These are phyloP conservation scores for Poeciliopsis infans DNA, from an alignment of 2,797 vertebrate species.

Conservation along the genomic window DNA sequence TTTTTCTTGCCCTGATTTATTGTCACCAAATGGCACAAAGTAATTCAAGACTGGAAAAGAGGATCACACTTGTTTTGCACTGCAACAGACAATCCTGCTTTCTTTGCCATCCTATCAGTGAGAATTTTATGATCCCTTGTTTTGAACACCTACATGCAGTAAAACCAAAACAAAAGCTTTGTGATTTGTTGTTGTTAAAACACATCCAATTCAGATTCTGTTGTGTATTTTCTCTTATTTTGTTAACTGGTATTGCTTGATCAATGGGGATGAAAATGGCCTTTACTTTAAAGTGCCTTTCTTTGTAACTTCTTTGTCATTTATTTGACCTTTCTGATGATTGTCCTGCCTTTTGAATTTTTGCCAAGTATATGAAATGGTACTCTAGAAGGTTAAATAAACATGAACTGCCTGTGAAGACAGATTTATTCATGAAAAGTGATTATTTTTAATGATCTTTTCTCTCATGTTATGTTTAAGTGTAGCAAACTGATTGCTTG, in stretches of 20 bases:
- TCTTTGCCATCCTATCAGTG: not conserved
- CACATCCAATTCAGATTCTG: not conserved
- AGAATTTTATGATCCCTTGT: not conserved
- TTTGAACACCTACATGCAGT: not conserved
- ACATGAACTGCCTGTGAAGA: not conserved
- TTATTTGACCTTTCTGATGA: not conserved
- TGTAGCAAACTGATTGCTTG: not conserved
- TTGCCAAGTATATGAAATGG: slow-evolving; percentile 20
- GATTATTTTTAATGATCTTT: not conserved
- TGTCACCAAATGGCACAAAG: not conserved
- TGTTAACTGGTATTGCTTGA: not conserved
- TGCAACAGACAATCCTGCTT: not conserved
- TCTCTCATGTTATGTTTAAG: not conserved
- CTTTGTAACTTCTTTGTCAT: not conserved
- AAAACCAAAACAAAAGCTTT: not conserved
- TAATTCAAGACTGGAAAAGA: not conserved
- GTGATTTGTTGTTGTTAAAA: not conserved
- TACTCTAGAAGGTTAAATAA: not conserved
- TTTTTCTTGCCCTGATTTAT: not conserved
- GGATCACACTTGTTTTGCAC: not conserved
- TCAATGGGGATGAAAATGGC: not conserved
- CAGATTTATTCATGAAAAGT: not conserved
- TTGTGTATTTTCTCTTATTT: not conserved
- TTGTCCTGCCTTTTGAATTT: not conserved
- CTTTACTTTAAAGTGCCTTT: not conserved